phyloP scores from a whole-genome alignment of 2,888 invertebrate species.

The Agrochola lychnidis region DNA sequence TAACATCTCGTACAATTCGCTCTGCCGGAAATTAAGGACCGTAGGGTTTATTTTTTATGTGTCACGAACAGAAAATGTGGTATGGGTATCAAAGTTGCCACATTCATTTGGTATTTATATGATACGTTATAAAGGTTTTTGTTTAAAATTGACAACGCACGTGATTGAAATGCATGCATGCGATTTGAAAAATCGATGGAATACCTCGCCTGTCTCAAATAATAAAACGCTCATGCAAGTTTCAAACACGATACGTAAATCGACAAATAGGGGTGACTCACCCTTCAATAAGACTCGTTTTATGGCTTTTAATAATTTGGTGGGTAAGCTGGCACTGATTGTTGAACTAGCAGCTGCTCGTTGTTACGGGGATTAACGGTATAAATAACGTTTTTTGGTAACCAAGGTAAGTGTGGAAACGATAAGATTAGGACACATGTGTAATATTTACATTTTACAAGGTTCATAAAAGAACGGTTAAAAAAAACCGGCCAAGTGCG shows the following conservation, averaged over 20 bases:
- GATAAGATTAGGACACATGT: conserved; percentile 73
- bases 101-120: conserved; percentile 21
- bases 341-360: conserved; percentile 86
- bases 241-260: conserved; percentile 84
- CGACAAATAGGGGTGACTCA: conserved; percentile 86
- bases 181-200: conserved; percentile 79
- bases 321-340: conserved; percentile 89
- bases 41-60: conserved; percentile 15
- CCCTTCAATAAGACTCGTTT: conserved; percentile 89
- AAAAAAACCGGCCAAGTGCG: too few relatives aligned
- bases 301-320: conserved; percentile 90
- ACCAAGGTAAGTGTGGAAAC: conserved; percentile 74
- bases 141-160: conserved; percentile 45
- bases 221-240: conserved; percentile 86
- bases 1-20: conserved; percentile 11
- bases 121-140: conserved; percentile 31
- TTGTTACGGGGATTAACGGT: conserved; percentile 82
- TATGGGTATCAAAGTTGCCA: conserved; percentile 11
- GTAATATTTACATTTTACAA: conserved; percentile 66
- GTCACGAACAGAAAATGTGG: background rate
- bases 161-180: conserved; percentile 40
- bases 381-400: conserved; percentile 79
- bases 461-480: conserved; percentile 43
- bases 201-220: conserved; percentile 83
- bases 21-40: conserved; percentile 40